Base-by-base conservation (phyloP, 1,140 invertebrate species). In the Trichogramma pretiosum region DNA sequence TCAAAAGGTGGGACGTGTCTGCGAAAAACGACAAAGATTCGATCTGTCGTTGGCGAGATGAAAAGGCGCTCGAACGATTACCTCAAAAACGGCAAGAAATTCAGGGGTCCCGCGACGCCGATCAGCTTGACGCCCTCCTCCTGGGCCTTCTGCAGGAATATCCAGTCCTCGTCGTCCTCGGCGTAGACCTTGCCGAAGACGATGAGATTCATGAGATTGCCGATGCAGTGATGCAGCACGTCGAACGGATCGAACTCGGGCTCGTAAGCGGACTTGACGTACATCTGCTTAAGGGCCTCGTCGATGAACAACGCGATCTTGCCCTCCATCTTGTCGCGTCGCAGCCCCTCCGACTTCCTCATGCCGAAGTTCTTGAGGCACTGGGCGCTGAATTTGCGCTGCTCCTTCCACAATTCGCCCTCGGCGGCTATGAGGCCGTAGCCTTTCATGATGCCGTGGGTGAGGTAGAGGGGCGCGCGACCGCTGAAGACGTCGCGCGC, bases 371-470 rank as follows among this genome's bases (percentile, higher is more conserved):
- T 77, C 62, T 85, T 83, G 8, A 95, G 68, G 65, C 80, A 84
- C 5, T 70, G 70, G 2, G 79, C 70, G 0, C 84, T 75, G 53
- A 92, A 84, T 57, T 80, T 82, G 21, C 90, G 73, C 56, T 93
- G 87, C 54, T 91, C 82, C 53, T 77, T 82, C 90, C 91, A 95
- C 14, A 82, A 58, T 4, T 77, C 72, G 1, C 89, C 89, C 64
- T 90, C 83, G 2, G 89, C 77, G 48, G 84, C 86, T 58, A 91
- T 85, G 5, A 92, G 63, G 40, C 88, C 88, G 60, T 85, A 81
- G 54, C 89, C 87, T 48, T 85, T 70, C 82, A 91, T 89, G 10
- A 93, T 84, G 28, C 87, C 88, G 60, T 90, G 84, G 0, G 87
- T 89, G 16, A 91, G 64, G 61, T 81, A 87, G 0, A 92, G 73